Evolutionary conservation across 2,888 invertebrate genomes (phyloP).

Genomic region (Linnaemya tessellans): DNA sequence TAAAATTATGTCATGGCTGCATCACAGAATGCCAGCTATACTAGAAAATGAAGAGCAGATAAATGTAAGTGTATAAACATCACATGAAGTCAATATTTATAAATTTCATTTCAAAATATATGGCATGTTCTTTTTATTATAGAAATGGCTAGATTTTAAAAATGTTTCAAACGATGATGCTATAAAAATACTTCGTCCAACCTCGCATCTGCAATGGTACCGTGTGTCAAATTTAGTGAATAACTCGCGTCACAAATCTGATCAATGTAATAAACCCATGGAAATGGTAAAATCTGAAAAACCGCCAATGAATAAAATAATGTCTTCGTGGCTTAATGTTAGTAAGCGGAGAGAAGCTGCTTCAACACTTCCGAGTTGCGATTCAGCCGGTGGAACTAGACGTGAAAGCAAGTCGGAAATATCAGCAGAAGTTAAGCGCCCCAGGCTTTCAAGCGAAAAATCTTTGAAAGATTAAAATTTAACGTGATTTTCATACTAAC

Average conservation of each 20-base stretch:
- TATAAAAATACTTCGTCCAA: constrained; percentile 84
- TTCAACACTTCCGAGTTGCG: constrained; percentile 54
- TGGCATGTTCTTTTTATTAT: constrained; percentile 58
- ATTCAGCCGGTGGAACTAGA: constrained; percentile 48
- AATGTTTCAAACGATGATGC: constrained; percentile 84
- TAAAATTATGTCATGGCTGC: constrained; percentile 88
- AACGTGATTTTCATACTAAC: too few species aligned
- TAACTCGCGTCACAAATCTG: constrained; percentile 88
- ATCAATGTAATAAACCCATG: constrained; percentile 85
- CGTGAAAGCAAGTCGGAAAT: constrained; percentile 70
- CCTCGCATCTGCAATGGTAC: constrained; percentile 86
- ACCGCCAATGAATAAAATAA: constrained; percentile 76
- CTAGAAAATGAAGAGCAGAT: constrained; percentile 87
- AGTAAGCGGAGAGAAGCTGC: constrained; percentile 62
- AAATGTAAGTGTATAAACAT: constrained; percentile 83
- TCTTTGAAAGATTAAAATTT: too few species aligned
- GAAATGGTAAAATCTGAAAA: constrained; percentile 73
- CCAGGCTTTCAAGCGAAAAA: constrained; percentile 72
- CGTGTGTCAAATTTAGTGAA: constrained; percentile 89
- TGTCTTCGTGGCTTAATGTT: constrained; percentile 79
- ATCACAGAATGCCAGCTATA: constrained; percentile 92
- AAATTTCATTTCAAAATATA: not conserved
- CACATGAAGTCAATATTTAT: not conserved
- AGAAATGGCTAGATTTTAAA: constrained; percentile 88
- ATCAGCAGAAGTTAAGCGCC: constrained; percentile 73